phyloP scores from a whole-genome alignment of 2,797 vertebrate species.

The Xerus rutilus region DNA sequence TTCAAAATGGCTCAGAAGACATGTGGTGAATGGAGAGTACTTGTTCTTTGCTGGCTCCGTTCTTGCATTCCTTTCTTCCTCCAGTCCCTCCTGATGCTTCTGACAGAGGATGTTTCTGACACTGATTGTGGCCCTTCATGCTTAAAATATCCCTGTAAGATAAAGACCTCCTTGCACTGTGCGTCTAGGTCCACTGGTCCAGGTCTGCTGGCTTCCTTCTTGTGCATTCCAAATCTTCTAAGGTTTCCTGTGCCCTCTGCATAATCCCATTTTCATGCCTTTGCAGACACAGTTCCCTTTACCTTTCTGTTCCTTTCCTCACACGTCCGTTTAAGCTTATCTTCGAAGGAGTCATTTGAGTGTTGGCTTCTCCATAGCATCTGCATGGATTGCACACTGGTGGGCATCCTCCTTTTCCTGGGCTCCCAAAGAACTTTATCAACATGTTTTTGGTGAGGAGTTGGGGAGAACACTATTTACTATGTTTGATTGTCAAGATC shows the following conservation, averaged over 20 bases:
- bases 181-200: rapidly evolving
- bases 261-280: background rate
- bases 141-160: background rate
- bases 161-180: background rate
- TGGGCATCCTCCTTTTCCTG: background rate
- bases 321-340: background rate
- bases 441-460: background rate
- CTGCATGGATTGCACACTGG: background rate
- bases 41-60: background rate
- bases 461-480: too few species aligned
- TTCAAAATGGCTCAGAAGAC: background rate
- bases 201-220: background rate
- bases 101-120: background rate
- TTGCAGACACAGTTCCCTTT: background rate
- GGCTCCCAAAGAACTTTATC: background rate
- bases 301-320: background rate
- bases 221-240: background rate
- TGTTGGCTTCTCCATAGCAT: background rate
- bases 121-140: background rate
- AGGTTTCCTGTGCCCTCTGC: background rate
- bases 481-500: rapidly evolving
- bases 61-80: background rate
- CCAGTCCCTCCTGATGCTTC: background rate
- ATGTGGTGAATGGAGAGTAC: too few species aligned
- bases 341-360: background rate